Evolutionary conservation across 2,797 vertebrate species (phyloP), one percentile per base, ranked within the genome.

Genomic region (Tapirus indicus): DNA sequence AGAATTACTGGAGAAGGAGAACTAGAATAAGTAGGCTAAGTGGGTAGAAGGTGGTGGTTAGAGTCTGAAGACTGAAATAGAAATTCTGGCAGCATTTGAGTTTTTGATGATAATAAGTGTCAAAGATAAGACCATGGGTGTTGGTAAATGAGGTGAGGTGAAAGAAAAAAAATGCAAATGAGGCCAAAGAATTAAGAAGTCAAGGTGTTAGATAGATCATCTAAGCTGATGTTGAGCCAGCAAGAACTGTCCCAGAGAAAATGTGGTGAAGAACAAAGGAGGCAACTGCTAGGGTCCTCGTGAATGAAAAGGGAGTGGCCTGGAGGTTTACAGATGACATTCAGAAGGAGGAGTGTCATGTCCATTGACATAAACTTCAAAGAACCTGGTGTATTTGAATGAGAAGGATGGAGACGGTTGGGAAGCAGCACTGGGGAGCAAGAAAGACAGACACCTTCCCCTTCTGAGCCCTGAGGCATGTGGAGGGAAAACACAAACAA

Each of bases 131-230:
- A 54, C 47, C 25, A 11, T 2, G 38, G 7, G 18, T 79, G 2
- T 62, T 86, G 14, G 38, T 71, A 52, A 94, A 66, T 72, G 18
- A 97, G 68, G 20, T 56, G n/a, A 82, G 12, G 6, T 79, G 29
- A 8, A 35, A 47, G 32, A 69, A 60, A 38, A 62, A 69, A 56
- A 25, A 35, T 72, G 23, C 5, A 64, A 82, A 5, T 29, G 41
- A 84, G 38, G 20, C 38, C 69, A 91, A 82, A 85, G 60, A 86
- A 78, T 78, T 64, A 82, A 85, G 32, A 94, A 94, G 6, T 66
- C 38, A 58, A 66, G 7, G 3, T 41, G 12, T 77, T 52, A n/a
- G 25, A 12, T 18, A 62, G 52, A 29, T 64, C 29, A 47, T 79
- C 5, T 27, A n/a, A 83, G 32, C n/a, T 84, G 44, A 60, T 29